Evolutionary conservation across 2,888 invertebrate genomes (phyloP).

Genomic region (Pimpla rufipes): DNA sequence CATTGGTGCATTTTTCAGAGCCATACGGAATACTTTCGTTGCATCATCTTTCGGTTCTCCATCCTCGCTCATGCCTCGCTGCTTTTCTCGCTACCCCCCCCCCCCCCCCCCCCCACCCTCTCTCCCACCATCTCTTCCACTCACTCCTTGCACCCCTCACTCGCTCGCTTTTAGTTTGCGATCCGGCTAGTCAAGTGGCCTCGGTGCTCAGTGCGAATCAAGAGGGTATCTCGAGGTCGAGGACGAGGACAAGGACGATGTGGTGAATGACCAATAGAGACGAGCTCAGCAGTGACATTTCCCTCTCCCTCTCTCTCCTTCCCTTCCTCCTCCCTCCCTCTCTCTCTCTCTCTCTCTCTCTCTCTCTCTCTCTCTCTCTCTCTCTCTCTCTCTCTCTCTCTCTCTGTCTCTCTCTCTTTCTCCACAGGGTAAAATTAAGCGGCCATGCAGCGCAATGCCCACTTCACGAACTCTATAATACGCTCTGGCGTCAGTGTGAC

Average conservation of each 20-base stretch:
- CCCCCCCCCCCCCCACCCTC: background rate
- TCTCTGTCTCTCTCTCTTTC: slow-evolving; percentile 53
- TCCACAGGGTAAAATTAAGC: slow-evolving; percentile 74
- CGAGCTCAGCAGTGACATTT: slow-evolving; percentile 18
- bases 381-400: slow-evolving; percentile 16
- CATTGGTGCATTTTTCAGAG: slow-evolving; percentile 32
- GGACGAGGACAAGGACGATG: slow-evolving; percentile 42
- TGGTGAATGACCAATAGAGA: slow-evolving; percentile 44
- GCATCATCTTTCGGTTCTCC: slow-evolving; percentile 7
- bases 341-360: slow-evolving; percentile 23
- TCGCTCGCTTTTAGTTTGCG: background rate
- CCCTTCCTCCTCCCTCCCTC: slow-evolving; percentile 37
- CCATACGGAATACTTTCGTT: slow-evolving; percentile 23
- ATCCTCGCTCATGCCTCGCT: background rate
- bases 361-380: slow-evolving; percentile 24
- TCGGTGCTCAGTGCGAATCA: slow-evolving; percentile 35
- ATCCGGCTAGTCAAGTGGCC: slow-evolving; percentile 14
- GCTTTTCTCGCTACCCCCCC: background rate
- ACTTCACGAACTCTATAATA: slow-evolving; percentile 76
- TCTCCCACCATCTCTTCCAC: no score
- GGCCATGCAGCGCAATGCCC: slow-evolving; percentile 69
- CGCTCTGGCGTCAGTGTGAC: slow-evolving; percentile 70
- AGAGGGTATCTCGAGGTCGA: slow-evolving; percentile 21
- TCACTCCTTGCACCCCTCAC: no score
- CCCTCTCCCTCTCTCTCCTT: slow-evolving; percentile 10